These are phyloP conservation scores for Lasiurus cinereus DNA, from an alignment of 2,113 vertebrate species.

Conservation along the genomic window DNA sequence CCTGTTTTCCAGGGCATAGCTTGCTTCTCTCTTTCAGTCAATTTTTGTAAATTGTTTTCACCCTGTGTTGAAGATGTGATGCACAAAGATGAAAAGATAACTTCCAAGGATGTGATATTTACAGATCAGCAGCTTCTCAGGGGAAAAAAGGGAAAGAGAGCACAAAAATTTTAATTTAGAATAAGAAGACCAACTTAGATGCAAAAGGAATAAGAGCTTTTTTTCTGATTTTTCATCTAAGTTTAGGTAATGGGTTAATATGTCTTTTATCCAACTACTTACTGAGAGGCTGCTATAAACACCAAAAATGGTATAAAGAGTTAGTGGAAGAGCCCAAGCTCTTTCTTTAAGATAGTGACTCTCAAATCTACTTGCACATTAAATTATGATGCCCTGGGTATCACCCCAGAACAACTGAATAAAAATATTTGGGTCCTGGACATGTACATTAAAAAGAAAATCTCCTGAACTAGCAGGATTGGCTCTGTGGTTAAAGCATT, in stretches of 20 bases:
- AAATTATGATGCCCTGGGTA: not conserved
- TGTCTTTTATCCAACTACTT: not conserved
- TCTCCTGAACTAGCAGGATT: too few species aligned
- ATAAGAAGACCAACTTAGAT: not conserved
- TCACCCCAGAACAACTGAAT: not conserved
- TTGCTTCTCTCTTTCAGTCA: not conserved
- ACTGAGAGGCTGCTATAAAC: not conserved
- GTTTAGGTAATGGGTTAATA: not conserved
- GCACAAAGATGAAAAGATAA: not conserved
- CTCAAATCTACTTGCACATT: not conserved
- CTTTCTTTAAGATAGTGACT: not conserved
- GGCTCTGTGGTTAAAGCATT: too few species aligned
- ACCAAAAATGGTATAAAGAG: not conserved
- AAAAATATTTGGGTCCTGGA: not conserved
- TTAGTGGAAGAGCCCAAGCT: not conserved
- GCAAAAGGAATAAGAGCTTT: not conserved
- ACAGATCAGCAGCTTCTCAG: not conserved
- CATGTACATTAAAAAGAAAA: not conserved
- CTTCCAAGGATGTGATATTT: slow-evolving; percentile 43
- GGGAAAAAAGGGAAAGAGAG: not conserved
- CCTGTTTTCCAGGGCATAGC: not conserved
- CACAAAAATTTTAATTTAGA: not conserved
- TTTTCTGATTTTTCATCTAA: not conserved
- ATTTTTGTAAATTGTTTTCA: slow-evolving; percentile 42
- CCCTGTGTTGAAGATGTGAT: not conserved